phyloP scores from a whole-genome alignment of 2,888 invertebrate species.

The Erannis defoliaria region DNA sequence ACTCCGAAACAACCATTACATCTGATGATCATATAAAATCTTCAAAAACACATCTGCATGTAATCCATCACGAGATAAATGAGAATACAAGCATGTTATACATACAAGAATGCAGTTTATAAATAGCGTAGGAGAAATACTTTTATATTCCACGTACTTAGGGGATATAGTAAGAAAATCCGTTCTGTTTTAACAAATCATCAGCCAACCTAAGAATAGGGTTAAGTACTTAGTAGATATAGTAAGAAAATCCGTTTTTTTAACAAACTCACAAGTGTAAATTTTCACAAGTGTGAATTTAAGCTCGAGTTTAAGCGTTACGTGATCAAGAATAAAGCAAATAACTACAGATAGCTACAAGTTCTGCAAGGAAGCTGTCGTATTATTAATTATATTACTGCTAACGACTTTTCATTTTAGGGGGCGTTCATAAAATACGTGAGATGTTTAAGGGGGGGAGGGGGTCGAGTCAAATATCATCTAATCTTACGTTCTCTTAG shows the following conservation, averaged over 20 bases:
- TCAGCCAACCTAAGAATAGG: no score
- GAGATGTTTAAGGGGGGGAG: no score
- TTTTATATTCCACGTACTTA: background rate
- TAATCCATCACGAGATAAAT: slow-evolving; percentile 25
- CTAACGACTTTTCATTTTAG: slow-evolving; percentile 3
- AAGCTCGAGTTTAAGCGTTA: background rate
- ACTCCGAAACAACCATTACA: slow-evolving; percentile 1
- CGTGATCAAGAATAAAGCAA: slow-evolving; percentile 6
- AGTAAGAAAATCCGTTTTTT: no score
- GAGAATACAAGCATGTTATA: slow-evolving; percentile 5
- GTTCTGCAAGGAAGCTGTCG: slow-evolving; percentile 21
- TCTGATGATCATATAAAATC: slow-evolving; percentile 14
- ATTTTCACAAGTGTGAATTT: no score
- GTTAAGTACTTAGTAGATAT: no score
- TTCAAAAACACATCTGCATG: slow-evolving; percentile 18
- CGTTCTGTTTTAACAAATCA: no score
- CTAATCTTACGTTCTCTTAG: no score
- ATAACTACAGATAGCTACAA: slow-evolving; percentile 10
- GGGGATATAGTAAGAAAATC: no score
- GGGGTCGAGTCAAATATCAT: no score
- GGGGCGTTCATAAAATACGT: no score
- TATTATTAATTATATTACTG: slow-evolving; percentile 16
- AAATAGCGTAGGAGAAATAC: slow-evolving; percentile 12
- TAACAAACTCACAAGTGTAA: no score
- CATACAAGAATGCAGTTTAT: slow-evolving; percentile 1